Evolutionary conservation across 2,888 invertebrate species (phyloP), one percentile per base, ranked within the genome.

Genomic region (Cotesia congregata): DNA sequence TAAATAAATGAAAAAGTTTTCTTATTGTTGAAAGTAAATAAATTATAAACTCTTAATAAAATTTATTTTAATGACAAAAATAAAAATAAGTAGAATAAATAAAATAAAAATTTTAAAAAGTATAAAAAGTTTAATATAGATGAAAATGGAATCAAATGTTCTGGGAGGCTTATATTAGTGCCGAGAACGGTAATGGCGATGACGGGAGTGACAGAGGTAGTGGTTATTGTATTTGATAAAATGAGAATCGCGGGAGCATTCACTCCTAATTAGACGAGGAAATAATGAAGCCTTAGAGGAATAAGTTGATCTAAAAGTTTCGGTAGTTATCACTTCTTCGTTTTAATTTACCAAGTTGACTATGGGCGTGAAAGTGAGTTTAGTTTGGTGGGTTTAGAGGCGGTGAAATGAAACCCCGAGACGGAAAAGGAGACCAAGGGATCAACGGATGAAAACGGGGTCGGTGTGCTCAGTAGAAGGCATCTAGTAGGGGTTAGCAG

Each of bases 261-360:
- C 30, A 40, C 38, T 68, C 68, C 20, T 68, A 71, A 74, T 77
- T 77, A 71, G 15, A 77, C 59, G 59, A 12, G 38, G 40, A 74
- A 77, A 59, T 65, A 67, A 73, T 77, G 62, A 69, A 77, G 15
- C 39, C 59, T 39, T n/a, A 5, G 77, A 74, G 67, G 50, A 70
- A 77, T 77, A 77, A 74, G 69, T 70, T 65, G 40, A 74, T 70
- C 17, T n/a, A 15, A 39, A 74, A 77, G 74, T 74, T 69, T 62
- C 71, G 72, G 59, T 60, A 72, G 68, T 67, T 72, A 76, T 72
- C 41, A 41, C 38, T 76, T 67, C 50, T 72, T 73, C 50, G 60
- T 41, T n/a, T 41, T 39, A 62, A 76, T 69, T 69, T 68, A 64
- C 64, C 38, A 73, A 77, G 70, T 77, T 74, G 6, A 71, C 50